Evolutionary conservation across 2,113 vertebrate genomes (phyloP), one percentile per base, ranked within the genome.

Genomic region (Podilymbus podiceps): DNA sequence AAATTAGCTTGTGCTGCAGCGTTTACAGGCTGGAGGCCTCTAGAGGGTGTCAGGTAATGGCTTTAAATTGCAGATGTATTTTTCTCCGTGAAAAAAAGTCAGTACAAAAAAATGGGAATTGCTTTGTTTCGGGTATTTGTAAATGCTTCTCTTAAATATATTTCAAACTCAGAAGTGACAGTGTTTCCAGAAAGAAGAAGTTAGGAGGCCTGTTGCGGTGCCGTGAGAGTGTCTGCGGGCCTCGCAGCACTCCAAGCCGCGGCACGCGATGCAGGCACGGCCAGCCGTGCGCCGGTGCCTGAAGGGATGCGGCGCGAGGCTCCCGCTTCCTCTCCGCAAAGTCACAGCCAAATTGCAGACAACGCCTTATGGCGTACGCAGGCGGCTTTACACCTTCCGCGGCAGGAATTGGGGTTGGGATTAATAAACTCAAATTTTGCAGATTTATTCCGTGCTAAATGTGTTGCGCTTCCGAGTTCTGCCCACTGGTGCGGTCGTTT

Each of bases 321-420:
- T 71, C 77, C 44, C 8, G 0, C 4, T 22, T 10, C n/a, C 12
- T 1, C 66, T 27, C 64, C 9, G 1, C 31, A 0, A 6, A 38
- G 52, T 2, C 38, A 12, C 0, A 25, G 38, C 71, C 62, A 3
- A 23, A 2, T 11, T 3, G 8, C 76, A 19, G 44, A 6, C 7
- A 9, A 8, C 0, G 21, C 69, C 27, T 21, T 3, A 8, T 2
- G 21, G 52, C 5, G 3, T 5, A 2, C 2, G 3, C 72, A 6
- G 53, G 47, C 10, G 15, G 59, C 18, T 3, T 9, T 12, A 5
- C 63, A 7, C 50, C 58, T 12, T 3, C 63, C 6, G 1, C 31
- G 47, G 69, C 4, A 4, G 63, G 63, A 64, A 33, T 0, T 40
- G 13, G n/a, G 47, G 18, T 33, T 16, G 6, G 53, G 67, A 28